Evolutionary conservation across 2,797 vertebrate species (phyloP), one percentile per base, ranked within the genome.

Genomic region (Micrastur ruficollis): DNA sequence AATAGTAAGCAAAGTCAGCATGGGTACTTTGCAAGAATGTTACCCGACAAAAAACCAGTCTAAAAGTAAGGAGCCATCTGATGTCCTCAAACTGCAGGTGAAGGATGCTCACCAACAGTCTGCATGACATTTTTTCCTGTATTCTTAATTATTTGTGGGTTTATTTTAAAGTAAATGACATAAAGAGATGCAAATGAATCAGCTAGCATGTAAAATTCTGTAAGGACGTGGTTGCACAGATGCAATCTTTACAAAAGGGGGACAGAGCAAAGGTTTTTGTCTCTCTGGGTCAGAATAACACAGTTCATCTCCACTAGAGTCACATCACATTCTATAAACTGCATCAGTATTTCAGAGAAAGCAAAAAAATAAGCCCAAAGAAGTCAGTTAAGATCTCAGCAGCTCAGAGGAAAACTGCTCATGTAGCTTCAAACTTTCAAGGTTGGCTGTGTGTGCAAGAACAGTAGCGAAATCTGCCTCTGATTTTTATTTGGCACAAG

Each of bases 111-210:
- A 76, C 20, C 63, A 61, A 15, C 15, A 63, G 47, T 21, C 47
- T 61, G 63, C 36, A 38, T 75, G 6, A n/a, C 1, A 44, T 31
- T 12, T 67, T 93, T 38, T 20, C 49, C 49, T 44, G 14, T 74
- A 15, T 61, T 66, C 38, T 79, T 52, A 47, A 38, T 59, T 79
- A 52, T 93, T 93, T 90, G 53, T 50, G 81, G 44, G 6, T 95
- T 95, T 89, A 75, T 20, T 70, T 97, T 91, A 75, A 96, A 96
- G 50, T 42, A 94, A 93, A 61, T 78, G 40, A 80, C 92, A 79
- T 80, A 94, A 95, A 84, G 34, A 78, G 31, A 34, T 36, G 78
- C 42, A 93, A 91, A 86, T 59, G 8, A 82, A 62, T 82, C 59
- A 63, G 46, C 23, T 42, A 46, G 16, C 18, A 58, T 16, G 32